Conservation (phyloP, 2,888 invertebrate genomes). For the Xanthia icteritia region DNA sequence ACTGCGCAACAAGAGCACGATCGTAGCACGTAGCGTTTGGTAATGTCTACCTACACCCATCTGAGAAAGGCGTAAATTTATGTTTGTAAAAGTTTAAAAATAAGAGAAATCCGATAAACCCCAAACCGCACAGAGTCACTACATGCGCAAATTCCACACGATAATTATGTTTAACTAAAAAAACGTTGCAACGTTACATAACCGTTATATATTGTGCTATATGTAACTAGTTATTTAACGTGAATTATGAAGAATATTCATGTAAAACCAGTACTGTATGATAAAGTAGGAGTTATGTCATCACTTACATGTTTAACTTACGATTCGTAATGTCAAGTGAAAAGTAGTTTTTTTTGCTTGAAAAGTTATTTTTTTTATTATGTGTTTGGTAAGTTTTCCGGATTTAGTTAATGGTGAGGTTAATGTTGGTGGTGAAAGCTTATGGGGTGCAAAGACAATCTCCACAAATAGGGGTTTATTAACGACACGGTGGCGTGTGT, state of each 20-base stretch:
- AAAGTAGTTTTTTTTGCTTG: constrained; percentile 15
- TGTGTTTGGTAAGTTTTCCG: not conserved
- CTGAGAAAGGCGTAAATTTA: not conserved
- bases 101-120: constrained; percentile 26
- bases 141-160: constrained; percentile 37
- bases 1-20: too few relatives aligned
- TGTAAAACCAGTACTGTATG: constrained; percentile 60
- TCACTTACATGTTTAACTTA: constrained; percentile 24
- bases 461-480: not conserved
- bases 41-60: not conserved
- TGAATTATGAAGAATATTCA: constrained; percentile 62
- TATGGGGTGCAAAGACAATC: not conserved
- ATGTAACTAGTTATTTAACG: constrained; percentile 65
- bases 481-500: too few relatives aligned
- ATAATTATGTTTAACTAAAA: constrained; percentile 54
- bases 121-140: constrained; percentile 14
- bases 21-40: not conserved
- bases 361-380: constrained; percentile 12
- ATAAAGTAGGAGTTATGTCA: constrained; percentile 36
- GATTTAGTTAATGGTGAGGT: too few relatives aligned
- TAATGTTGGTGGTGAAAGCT: not conserved
- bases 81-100: not conserved
- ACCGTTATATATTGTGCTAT: constrained; percentile 54
- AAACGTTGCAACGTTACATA: constrained; percentile 56
- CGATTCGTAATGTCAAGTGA: constrained; percentile 25